Conservation (phyloP, 2,113 vertebrate species). For the Bagarius yarrelli region DNA sequence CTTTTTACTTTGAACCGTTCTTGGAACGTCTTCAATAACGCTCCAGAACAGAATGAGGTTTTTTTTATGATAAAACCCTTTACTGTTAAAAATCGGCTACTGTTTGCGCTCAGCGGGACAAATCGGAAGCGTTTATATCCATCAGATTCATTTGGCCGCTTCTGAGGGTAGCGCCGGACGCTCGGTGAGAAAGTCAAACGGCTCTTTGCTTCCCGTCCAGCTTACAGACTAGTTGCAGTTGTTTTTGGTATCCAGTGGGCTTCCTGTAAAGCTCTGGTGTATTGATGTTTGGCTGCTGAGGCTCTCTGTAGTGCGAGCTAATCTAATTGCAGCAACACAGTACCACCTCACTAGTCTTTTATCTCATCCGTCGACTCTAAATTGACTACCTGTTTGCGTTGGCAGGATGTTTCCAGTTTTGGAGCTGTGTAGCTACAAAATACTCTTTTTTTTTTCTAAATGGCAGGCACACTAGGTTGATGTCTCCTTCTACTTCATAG, state of each 20-base stretch:
- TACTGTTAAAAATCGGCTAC: not conserved
- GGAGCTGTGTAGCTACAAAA: conserved; percentile 91
- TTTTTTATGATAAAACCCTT: conserved; percentile 2
- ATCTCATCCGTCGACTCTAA: conserved; percentile 78
- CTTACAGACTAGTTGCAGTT: conserved; percentile 22
- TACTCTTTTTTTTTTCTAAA: conserved; percentile 72
- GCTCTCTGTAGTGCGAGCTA: conserved; percentile 34
- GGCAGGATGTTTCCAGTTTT: conserved; percentile 90
- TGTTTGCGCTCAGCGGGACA: conserved; percentile 1
- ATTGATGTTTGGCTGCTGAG: conserved; percentile 37
- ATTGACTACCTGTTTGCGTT: conserved; percentile 90
- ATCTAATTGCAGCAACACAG: conserved; percentile 43
- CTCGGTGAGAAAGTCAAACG: not conserved
- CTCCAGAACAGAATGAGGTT: not conserved
- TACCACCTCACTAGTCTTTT: conserved; percentile 39
- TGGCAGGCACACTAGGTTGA: conserved; percentile 82
- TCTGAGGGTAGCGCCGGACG: not conserved
- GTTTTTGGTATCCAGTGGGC: conserved; percentile 29
- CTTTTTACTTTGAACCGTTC: conserved; percentile 4
- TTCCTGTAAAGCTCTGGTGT: conserved; percentile 36
- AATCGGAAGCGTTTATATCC: not conserved
- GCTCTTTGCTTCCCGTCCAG: not conserved
- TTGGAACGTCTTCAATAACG: conserved; percentile 6
- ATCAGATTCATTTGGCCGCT: conserved; percentile 22
- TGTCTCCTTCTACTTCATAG: conserved; percentile 50